Conservation (phyloP, 1,140 invertebrate species). For the Andricus grossulariae region DNA sequence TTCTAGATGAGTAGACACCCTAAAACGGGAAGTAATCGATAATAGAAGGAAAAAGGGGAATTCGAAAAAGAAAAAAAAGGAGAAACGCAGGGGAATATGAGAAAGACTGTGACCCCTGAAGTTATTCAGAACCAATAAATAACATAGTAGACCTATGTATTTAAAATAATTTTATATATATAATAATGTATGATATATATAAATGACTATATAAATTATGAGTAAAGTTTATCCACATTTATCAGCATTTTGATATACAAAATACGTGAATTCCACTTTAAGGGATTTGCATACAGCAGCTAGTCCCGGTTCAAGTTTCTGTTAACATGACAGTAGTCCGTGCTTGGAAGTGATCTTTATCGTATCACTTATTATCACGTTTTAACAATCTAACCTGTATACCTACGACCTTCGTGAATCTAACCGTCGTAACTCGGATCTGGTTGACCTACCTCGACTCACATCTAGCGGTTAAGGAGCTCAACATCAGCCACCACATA, state of each 20-base stretch:
- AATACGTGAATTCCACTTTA: background rate
- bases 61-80: no score
- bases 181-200: no score
- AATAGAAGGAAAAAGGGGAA: no score
- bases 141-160: no score
- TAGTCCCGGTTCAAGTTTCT: background rate
- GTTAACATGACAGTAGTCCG: conserved; percentile 21
- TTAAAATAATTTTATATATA: no score
- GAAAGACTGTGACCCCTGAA: no score
- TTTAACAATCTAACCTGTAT: conserved; percentile 28
- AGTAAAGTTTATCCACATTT: no score
- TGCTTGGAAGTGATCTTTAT: conserved; percentile 14
- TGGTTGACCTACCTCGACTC: conserved; percentile 13
- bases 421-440: conserved; percentile 1
- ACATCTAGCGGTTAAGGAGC: conserved; percentile 17
- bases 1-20: no score
- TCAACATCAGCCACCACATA: conserved; percentile 18
- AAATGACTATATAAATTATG: no score
- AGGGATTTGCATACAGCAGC: conserved; percentile 14
- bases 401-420: conserved; percentile 30
- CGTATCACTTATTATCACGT: conserved; percentile 25
- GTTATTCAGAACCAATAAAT: no score
- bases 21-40: no score
- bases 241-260: background rate
- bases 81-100: no score